Percentiles rank a stretch among this genome's conserved stretches.
Evolutionary conservation across 1,140 invertebrate genomes (phyloP).

Genomic region (Liolophura sinensis): DNA sequence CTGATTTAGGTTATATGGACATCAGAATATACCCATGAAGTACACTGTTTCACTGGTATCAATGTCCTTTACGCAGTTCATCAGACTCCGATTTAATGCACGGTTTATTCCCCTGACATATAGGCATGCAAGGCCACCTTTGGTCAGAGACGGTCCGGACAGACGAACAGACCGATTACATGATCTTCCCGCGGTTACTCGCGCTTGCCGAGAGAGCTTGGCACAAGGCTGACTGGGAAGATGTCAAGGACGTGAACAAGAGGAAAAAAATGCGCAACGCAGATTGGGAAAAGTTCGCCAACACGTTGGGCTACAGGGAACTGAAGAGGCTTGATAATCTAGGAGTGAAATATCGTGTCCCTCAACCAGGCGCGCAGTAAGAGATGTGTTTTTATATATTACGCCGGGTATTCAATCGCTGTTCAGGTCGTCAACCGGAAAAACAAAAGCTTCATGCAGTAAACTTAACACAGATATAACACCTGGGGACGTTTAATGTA

Average conservation of each 20-base stretch:
- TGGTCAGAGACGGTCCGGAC: conserved; percentile 44
- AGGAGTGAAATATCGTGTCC: conserved; percentile 40
- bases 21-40: no score
- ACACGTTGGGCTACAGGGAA: conserved; percentile 40
- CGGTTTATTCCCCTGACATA: neutral
- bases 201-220: conserved; percentile 48
- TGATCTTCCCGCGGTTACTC: conserved; percentile 44
- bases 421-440: no score
- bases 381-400: no score
- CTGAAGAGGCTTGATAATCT: conserved; percentile 35
- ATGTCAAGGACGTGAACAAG: conserved; percentile 7
- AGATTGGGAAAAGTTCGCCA: conserved; percentile 48
- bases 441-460: no score
- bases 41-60: no score
- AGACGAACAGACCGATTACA: conserved; percentile 35
- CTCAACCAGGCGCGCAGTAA: conserved; percentile 49
- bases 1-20: no score
- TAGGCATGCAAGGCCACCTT: conserved; percentile 41
- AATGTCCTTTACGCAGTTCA: no score
- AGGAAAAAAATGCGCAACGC: neutral
- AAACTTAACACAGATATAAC: no score
- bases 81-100: no score
- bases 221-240: conserved; percentile 45
- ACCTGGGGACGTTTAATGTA: no score
- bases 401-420: no score